Evolutionary conservation across 2,888 invertebrate genomes (phyloP), one percentile per base, ranked within the genome.

Genomic region (Torymus auratus): DNA sequence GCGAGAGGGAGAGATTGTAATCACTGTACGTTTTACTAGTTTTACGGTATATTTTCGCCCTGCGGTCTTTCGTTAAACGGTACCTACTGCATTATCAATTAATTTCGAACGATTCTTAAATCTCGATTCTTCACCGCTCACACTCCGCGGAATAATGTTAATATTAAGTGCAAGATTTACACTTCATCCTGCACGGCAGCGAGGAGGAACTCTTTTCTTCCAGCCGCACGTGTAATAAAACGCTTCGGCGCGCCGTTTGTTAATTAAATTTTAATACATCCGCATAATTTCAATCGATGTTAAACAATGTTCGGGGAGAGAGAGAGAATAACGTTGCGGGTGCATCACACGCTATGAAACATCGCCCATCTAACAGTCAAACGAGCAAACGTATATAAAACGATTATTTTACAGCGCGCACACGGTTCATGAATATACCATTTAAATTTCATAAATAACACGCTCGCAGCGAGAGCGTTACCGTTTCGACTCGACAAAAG

Each of bases 241-340:
- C n/a, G 55, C 41, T 68, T 69, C 69, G 23, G 28, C 41, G 41
- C 56, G 23, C 14, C 23, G 68, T 68, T 55, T 55, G 20, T 68
- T 68, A 68, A 23, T 68, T 68, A 23, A 68, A 68, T 20, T 68
- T 68, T 68, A 68, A 55, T 55, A 55, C 68, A 41, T 41, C 14
- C 23, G 68, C 17, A 55, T 55, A 64, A 64, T 41, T 41, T 64
- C 67, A 52, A 20, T 20, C 56, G 56, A 56, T 56, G 15, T 14
- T 56, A 56, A 56, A 56, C 56, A 56, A 56, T 56, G 15, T 56
- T 15, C n/a, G n/a, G n/a, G 14, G 56, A n/a, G 14, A 14, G 15
- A 56, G 28, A 41, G 41, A 41, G 41, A 41, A 41, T 41, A 41
- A 7, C 5, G 7, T 41, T 41, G 41, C 41, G 41, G 41, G 41